Evolutionary conservation across 30 jellyfish, hydroid and myxozoan species (phyloP).

Genomic region (Aurelia sp.): DNA sequence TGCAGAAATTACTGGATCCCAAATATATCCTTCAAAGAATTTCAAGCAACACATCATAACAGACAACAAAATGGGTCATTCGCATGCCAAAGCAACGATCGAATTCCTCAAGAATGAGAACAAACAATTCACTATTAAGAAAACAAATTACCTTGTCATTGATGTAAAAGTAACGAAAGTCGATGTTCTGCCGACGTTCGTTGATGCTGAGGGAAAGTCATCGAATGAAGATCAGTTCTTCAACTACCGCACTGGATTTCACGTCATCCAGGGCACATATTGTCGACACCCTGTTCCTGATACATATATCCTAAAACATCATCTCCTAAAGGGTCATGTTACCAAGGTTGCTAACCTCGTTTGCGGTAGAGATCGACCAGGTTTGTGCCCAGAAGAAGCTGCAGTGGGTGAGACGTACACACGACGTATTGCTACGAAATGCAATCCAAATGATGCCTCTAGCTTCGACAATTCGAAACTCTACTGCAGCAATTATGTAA

Average conservation of each 20-base stretch:
- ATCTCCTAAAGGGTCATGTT: conserved; percentile 1
- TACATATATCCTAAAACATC: conserved; percentile 15
- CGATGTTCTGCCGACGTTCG: conserved; percentile 38
- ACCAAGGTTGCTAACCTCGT: not conserved
- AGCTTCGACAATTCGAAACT: not conserved
- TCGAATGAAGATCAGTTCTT: conserved; percentile 2
- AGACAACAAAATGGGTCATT: conserved; percentile 25
- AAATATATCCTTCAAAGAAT: no score
- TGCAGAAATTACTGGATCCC: no score
- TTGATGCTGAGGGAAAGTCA: conserved; percentile 5
- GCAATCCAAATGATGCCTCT: not conserved
- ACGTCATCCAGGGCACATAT: not conserved
- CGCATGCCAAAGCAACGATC: conserved; percentile 4
- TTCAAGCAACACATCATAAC: conserved; percentile 12
- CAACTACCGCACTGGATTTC: not conserved
- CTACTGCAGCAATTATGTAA: conserved; percentile 25
- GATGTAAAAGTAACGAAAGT: conserved; percentile 17
- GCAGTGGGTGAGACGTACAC: conserved; percentile 14
- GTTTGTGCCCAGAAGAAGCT: conserved; percentile 38
- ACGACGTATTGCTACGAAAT: not conserved
- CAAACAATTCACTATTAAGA: not conserved
- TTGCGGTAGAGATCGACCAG: not conserved
- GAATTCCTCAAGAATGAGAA: conserved; percentile 10
- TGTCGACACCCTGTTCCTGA: conserved; percentile 53
- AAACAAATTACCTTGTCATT: not conserved